Evolutionary conservation across 2,113 vertebrate genomes (phyloP), one percentile per base, ranked within the genome.

Genomic region (Corapipo altera): DNA sequence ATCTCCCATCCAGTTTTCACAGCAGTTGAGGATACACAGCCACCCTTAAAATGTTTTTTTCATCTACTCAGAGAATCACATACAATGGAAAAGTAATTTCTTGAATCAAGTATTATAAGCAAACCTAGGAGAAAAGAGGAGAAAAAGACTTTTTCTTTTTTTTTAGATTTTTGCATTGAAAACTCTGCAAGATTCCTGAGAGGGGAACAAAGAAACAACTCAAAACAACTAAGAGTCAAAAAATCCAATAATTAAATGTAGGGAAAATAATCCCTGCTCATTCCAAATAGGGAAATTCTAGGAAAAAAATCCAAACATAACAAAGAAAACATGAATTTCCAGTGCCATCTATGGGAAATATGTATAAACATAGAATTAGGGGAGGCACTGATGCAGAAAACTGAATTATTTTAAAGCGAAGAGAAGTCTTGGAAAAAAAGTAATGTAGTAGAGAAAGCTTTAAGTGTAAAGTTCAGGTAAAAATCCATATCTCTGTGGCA

Each of bases 271-370:
- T 8, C 17, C 48, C 64, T 30, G 13, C 3, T 20, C 0, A 0
- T 15, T 35, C 20, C 57, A 74, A 89, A 90, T 3, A 75, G 21
- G 44, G n/a, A 91, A 89, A 93, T 83, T 57, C 17, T 21, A 83
- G 33, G 70, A n/a, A 71, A 79, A 49, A 52, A 52, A 4, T 15
- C 51, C 22, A 52, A 95, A 57, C 3, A 14, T 62, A 48, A 30
- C 1, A 10, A 39, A 85, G 43, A 67, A 85, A 90, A 61, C 21
- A 71, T 57, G 48, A 91, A 92, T 92, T 95, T 89, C 89, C 85
- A 80, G 55, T 79, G 80, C 70, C 58, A 85, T 79, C 69, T 66
- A 86, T 70, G 62, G 84, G 77, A 94, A 96, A 94, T 32, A 59
- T 2, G 33, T 43, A n/a, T 54, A 88, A 17, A 70, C 7, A 39